A percentile compares a stretch with the other conserved stretches of the same genome.
Conservation (phyloP, 2,888 invertebrate species). For the Amiota mariae region DNA sequence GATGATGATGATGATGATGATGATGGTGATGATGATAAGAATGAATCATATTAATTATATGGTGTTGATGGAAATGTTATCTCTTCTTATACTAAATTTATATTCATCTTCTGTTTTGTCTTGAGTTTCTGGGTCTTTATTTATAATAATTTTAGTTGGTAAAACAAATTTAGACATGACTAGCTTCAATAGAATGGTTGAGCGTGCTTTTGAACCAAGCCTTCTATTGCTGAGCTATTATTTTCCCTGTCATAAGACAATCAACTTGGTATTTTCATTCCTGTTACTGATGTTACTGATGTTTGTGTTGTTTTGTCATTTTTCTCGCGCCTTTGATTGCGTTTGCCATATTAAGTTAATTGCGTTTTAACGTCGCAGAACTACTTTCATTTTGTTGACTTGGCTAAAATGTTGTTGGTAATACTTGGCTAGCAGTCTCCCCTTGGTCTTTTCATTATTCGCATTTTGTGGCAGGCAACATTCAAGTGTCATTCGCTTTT, state of each 20-base stretch:
- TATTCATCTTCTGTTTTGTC: background rate
- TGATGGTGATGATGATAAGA: no score
- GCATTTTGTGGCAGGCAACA: slow-evolving; percentile 19
- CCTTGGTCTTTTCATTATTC: background rate
- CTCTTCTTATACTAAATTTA: no score
- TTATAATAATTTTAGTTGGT: background rate
- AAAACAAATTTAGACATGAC: no score
- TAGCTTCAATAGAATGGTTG: no score
- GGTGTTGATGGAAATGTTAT: slow-evolving; percentile 8
- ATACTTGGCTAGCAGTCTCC: background rate
- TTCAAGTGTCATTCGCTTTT: slow-evolving; percentile 18
- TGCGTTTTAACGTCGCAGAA: slow-evolving; percentile 49
- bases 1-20: no score
- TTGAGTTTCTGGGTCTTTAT: background rate
- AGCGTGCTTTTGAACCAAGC: background rate
- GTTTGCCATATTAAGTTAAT: slow-evolving; percentile 52
- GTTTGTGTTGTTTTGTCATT: background rate
- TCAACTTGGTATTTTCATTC: background rate
- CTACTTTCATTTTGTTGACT: slow-evolving; percentile 61
- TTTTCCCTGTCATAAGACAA: slow-evolving; percentile 10
- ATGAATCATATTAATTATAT: background rate
- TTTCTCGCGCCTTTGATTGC: slow-evolving; percentile 42
- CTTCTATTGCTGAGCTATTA: slow-evolving; percentile 15
- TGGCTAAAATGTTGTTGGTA: slow-evolving; percentile 33
- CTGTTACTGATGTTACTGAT: no score